Percentiles rank a stretch among this genome's conserved stretches.
Evolutionary conservation across 2,113 vertebrate species (phyloP).

Genomic region (Macheiramphus alcinus): DNA sequence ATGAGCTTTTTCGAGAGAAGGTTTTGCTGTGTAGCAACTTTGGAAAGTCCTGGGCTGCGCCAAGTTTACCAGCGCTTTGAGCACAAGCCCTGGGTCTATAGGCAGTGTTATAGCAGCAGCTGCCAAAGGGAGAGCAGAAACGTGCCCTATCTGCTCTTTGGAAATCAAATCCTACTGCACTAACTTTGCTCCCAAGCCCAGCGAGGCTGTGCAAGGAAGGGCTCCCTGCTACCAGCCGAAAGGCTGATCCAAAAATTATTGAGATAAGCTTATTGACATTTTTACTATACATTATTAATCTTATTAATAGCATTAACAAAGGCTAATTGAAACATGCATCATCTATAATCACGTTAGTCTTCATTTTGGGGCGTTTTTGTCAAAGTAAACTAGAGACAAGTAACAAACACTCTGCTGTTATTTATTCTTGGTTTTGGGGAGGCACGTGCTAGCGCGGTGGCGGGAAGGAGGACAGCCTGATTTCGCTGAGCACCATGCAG

Average conservation of each 20-base stretch:
- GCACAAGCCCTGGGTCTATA: background rate
- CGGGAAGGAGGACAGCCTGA: conserved; percentile 52
- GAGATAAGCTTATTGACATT: conserved; percentile 72
- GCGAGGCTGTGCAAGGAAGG: conserved; percentile 16
- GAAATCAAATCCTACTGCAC: conserved; percentile 26
- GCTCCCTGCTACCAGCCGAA: conserved; percentile 42
- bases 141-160: background rate
- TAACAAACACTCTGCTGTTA: conserved; percentile 53
- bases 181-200: conserved; percentile 39
- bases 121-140: background rate
- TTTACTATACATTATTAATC: conserved; percentile 74
- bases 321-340: conserved; percentile 73
- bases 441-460: background rate
- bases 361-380: conserved; percentile 68
- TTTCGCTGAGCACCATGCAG: conserved; percentile 23
- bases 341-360: conserved; percentile 67
- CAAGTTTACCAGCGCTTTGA: background rate
- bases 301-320: conserved; percentile 75
- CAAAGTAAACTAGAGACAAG: conserved; percentile 65
- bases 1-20: background rate
- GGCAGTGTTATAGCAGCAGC: background rate
- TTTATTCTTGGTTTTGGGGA: conserved; percentile 59
- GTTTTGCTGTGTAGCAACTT: conserved; percentile 23
- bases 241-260: conserved; percentile 65
- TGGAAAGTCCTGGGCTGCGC: background rate